Evolutionary conservation across 2,797 vertebrate species (phyloP).

Genomic region (Myripristis jacobus): DNA sequence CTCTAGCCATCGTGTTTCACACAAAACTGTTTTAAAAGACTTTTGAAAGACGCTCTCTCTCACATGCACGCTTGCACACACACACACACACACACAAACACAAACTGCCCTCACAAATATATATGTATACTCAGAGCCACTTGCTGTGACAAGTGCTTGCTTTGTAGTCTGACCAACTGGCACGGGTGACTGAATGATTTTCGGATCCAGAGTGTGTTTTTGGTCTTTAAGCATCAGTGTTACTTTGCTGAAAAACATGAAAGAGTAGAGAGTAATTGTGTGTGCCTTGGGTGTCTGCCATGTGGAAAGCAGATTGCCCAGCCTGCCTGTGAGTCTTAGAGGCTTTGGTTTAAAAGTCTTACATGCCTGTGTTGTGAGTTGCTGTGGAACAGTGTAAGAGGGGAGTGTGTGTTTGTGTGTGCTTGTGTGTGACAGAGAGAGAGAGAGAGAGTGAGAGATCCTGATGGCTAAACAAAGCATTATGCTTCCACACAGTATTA

Average conservation of each 20-base stretch:
- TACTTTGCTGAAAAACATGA: slow-evolving; percentile 52
- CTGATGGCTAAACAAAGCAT: slow-evolving; percentile 55
- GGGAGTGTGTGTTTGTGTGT: slow-evolving; percentile 41
- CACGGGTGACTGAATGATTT: slow-evolving; percentile 16
- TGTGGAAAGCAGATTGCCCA: slow-evolving; percentile 38
- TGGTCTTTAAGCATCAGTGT: slow-evolving; percentile 32
- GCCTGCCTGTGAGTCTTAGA: slow-evolving; percentile 11
- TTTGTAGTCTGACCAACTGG: slow-evolving; percentile 54
- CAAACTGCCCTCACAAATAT: not conserved
- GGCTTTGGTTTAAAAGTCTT: slow-evolving; percentile 47
- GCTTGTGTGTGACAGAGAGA: slow-evolving; percentile 14
- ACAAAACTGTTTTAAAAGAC: slow-evolving; percentile 14
- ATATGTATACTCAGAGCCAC: slow-evolving; percentile 1
- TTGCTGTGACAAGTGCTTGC: slow-evolving; percentile 33
- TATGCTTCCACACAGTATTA: slow-evolving; percentile 31
- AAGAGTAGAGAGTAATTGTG: slow-evolving; percentile 44
- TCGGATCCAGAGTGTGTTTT: slow-evolving; percentile 28
- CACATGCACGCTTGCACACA: not conserved
- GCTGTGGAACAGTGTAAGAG: slow-evolving; percentile 67
- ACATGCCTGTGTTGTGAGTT: slow-evolving; percentile 72
- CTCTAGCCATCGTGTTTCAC: not conserved
- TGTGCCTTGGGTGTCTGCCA: slow-evolving; percentile 65
- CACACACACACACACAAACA: not conserved
- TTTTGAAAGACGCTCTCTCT: too few relatives aligned
- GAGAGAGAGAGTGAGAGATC: slow-evolving; percentile 22